Evolutionary conservation across 2,888 invertebrate species (phyloP).

Genomic region (Ophraella communa): DNA sequence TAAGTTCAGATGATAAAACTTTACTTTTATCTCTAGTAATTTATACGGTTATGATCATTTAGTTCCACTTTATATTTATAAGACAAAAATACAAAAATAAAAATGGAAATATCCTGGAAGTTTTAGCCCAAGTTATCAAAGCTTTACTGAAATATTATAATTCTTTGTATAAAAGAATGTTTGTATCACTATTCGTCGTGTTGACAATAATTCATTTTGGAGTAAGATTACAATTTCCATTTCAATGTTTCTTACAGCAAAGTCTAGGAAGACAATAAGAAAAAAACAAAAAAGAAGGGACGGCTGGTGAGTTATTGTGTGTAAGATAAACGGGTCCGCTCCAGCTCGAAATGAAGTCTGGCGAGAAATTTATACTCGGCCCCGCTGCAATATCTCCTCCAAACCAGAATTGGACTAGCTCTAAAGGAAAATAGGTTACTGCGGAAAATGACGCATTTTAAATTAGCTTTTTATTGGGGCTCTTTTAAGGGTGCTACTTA

Average conservation of each 20-base stretch:
- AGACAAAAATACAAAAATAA: too few relatives aligned
- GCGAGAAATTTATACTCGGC: slow-evolving; percentile 62
- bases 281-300: slow-evolving; percentile 59
- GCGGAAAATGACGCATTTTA: slow-evolving; percentile 60
- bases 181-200: slow-evolving; percentile 56
- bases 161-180: slow-evolving; percentile 43
- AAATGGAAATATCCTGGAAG: not conserved
- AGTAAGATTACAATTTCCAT: slow-evolving; percentile 61
- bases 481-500: slow-evolving; percentile 49
- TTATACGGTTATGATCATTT: too few relatives aligned
- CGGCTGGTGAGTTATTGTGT: slow-evolving; percentile 68
- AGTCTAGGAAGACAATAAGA: slow-evolving; percentile 60
- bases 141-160: not conserved
- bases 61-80: too few relatives aligned
- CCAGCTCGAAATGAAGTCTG: slow-evolving; percentile 75
- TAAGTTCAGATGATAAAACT: too few relatives aligned
- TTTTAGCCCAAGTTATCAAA: not conserved
- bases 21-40: too few relatives aligned
- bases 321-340: slow-evolving; percentile 75
- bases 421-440: slow-evolving; percentile 58
- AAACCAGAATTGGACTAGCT: slow-evolving; percentile 61
- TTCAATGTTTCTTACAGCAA: slow-evolving; percentile 58
- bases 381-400: slow-evolving; percentile 60
- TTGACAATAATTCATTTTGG: slow-evolving; percentile 59
- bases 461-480: slow-evolving; percentile 60